Evolutionary conservation across 2,888 invertebrate genomes (phyloP), one percentile per base, ranked within the genome.

Genomic region (Onchidella celtica): DNA sequence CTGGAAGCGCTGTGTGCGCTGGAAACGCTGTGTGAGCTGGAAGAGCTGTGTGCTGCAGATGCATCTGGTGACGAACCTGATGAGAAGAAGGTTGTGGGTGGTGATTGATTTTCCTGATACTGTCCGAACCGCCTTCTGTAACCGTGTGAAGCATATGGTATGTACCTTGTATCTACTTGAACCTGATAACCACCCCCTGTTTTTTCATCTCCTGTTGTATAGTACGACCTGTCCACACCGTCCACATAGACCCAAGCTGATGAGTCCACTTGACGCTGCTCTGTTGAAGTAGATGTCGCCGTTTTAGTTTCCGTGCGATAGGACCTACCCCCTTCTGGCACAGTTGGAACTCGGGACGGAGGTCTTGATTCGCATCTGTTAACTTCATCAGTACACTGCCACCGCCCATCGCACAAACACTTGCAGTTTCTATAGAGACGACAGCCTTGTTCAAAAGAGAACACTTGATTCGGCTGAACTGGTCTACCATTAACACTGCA

Each of bases 351-450:
- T 36, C n/a, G 36, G 3, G 38, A 9, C 14, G 3, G 9, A 36
- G 3, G 1, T 11, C 63, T 65, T 6, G 40, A 38, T 3, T 32
- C 68, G 72, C 84, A 90, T 6, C 80, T 86, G 66, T 88, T 82
- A 0, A 57, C 65, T 47, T 84, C 78, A n/a, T 83, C 63, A 0
- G 79, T 74, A 38, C 87, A 87, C n/a, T 83, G 74, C 84, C 85
- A 86, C 1, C 79, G 66, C 6, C 87, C 87, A 47, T 85, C 82
- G 74, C 87, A 87, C 34, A 40, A 55, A 66, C 87, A 87, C 61
- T 32, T 68, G 70, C 87, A 87, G 24, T 77, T 57, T 57, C 27
- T 65, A 27, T 69, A 69, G 3, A 61, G 74, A 3, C 59, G 11
- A 40, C 80, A 80, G 21, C 79, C 79, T 4, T 36, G 6, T 4